Percentiles rank a stretch among this genome's conserved stretches.
Conservation (phyloP, 1,140 invertebrate species). For the Coenobita brevimanus region DNA sequence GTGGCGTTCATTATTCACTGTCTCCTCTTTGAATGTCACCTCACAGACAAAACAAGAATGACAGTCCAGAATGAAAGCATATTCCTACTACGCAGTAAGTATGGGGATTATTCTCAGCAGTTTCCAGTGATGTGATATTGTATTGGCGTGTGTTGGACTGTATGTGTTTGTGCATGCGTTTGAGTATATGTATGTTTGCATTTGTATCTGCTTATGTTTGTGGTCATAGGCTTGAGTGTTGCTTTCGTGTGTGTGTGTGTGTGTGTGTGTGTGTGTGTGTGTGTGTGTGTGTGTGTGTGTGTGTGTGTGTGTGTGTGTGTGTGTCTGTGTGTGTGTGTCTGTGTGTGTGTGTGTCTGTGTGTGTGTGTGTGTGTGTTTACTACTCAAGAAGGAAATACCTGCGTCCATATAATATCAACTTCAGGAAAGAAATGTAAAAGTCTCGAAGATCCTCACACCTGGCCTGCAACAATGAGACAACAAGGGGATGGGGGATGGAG, state of each 20-base stretch:
- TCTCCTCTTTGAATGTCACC: too few species aligned
- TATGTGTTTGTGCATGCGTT: constrained; percentile 3
- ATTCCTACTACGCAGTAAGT: too few species aligned
- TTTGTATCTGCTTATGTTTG: constrained; percentile 16
- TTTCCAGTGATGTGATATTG: too few species aligned
- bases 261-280: constrained; percentile 23
- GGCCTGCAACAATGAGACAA: too few species aligned
- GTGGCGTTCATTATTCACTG: too few species aligned
- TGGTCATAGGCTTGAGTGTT: background rate
- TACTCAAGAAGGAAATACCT: background rate
- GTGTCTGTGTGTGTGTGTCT: background rate
- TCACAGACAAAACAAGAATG: too few species aligned
- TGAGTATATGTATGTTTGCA: constrained; percentile 24
- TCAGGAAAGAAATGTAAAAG: too few species aligned
- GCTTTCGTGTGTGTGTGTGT: background rate
- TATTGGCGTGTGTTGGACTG: too few species aligned
- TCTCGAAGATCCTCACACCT: too few species aligned
- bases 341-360: background rate
- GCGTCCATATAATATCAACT: background rate
- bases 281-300: constrained; percentile 11
- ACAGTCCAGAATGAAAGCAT: too few species aligned
- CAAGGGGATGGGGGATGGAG: too few species aligned
- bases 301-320: constrained; percentile 20
- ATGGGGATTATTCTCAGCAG: too few species aligned
- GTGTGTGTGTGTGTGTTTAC: background rate